A percentile compares a stretch with the other conserved stretches of the same genome.
These are phyloP conservation scores for Betta splendens DNA, from an alignment of 2,797 vertebrate species.

Conservation along the genomic window DNA sequence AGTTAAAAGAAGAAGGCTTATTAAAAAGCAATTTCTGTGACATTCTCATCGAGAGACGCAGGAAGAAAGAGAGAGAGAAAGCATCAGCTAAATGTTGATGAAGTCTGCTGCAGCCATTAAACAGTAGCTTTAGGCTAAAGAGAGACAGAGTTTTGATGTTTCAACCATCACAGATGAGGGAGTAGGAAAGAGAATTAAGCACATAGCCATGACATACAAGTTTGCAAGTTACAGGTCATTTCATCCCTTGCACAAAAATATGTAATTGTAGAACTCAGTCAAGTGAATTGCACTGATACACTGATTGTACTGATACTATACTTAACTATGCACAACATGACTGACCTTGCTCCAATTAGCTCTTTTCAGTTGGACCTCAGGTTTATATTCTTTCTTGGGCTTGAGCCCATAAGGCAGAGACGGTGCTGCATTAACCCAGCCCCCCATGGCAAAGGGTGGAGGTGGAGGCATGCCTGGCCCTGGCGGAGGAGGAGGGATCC, in stretches of 20 bases:
- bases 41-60: constrained; percentile 73
- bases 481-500: constrained; percentile 67
- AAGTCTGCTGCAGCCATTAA: constrained; percentile 84
- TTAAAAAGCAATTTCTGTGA: constrained; percentile 85
- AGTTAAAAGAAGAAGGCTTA: constrained; percentile 85
- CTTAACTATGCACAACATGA: constrained; percentile 4
- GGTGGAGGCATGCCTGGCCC: constrained; percentile 57
- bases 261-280: constrained; percentile 5
- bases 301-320: background rate
- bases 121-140: constrained; percentile 83
- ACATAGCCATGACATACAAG: constrained; percentile 65
- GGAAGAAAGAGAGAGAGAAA: constrained; percentile 19
- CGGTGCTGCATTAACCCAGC: constrained; percentile 66
- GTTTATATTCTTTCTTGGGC: constrained; percentile 87
- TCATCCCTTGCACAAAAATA: constrained; percentile 14
- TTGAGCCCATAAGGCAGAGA: constrained; percentile 82
- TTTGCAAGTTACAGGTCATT: constrained; percentile 60
- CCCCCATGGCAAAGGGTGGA: constrained; percentile 73
- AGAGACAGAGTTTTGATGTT: constrained; percentile 83
- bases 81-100: constrained; percentile 79
- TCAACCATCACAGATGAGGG: constrained; percentile 82
- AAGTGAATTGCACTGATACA: background rate
- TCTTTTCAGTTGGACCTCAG: constrained; percentile 85
- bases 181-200: constrained; percentile 62
- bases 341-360: constrained; percentile 91